Evolutionary conservation across 2,113 vertebrate species (phyloP).

Genomic region (Apodemus sylvaticus): DNA sequence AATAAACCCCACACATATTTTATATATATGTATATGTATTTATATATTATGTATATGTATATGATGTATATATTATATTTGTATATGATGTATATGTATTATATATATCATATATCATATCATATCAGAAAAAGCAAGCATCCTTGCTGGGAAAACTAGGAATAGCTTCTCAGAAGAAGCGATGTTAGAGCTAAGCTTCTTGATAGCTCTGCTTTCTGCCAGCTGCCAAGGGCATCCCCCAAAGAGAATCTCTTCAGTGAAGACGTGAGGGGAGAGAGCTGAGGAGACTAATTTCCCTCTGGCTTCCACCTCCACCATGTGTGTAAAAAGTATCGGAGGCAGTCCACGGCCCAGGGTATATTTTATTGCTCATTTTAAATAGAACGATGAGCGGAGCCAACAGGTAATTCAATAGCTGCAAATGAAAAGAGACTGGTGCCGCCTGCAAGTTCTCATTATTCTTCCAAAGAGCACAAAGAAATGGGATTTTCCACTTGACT

Average conservation of each 20-base stretch:
- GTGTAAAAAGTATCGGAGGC: constrained; percentile 27
- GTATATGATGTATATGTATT: too few species aligned
- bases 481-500: constrained; percentile 60
- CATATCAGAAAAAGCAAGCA: background rate
- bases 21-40: too few species aligned
- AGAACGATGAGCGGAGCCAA: constrained; percentile 69
- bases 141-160: background rate
- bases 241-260: background rate
- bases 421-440: constrained; percentile 59
- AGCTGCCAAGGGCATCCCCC: background rate
- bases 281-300: background rate
- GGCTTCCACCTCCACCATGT: background rate
- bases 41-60: too few species aligned
- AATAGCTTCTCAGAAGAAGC: constrained; percentile 16
- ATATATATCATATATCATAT: too few species aligned
- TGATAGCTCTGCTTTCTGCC: background rate
- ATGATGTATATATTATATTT: too few species aligned
- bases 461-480: constrained; percentile 49
- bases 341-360: constrained; percentile 39
- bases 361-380: constrained; percentile 74
- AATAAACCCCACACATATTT: too few species aligned
- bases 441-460: constrained; percentile 33
- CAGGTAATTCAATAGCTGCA: constrained; percentile 70
- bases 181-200: background rate
- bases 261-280: background rate